These are phyloP conservation scores for Notodonta ziczac DNA, from an alignment of 2,888 invertebrate genomes.

Conservation along the genomic window DNA sequence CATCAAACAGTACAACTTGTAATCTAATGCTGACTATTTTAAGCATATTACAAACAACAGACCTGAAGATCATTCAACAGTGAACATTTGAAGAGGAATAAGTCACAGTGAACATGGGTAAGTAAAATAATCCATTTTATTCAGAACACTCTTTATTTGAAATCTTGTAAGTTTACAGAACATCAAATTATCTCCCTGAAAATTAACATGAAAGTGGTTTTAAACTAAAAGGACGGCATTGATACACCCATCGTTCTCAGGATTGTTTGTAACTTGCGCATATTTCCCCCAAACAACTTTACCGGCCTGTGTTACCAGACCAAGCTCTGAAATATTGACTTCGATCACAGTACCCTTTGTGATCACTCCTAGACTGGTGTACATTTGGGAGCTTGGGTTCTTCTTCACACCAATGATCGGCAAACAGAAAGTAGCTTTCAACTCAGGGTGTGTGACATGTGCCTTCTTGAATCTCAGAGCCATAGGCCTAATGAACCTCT, in stretches of 20 bases:
- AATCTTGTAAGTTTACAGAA: background rate
- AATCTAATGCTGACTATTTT: no score
- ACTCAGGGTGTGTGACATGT: conserved; percentile 99
- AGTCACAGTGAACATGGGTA: background rate
- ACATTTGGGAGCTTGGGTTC: conserved; percentile 98
- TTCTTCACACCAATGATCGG: conserved; percentile 99
- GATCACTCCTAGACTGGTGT: conserved; percentile 98
- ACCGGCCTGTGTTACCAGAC: conserved; percentile 98
- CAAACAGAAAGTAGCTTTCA: conserved; percentile 98
- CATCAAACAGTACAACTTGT: no score
- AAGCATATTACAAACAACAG: no score
- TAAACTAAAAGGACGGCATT: conserved; percentile 98
- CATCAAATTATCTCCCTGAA: no score
- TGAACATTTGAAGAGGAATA: background rate
- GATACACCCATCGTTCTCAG: conserved; percentile 99
- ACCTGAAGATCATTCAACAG: no score
- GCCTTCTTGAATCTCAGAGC: conserved; percentile 97
- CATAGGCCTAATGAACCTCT: conserved; percentile 99
- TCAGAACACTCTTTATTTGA: background rate
- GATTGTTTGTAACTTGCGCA: conserved; percentile 99
- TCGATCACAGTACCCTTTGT: conserved; percentile 99
- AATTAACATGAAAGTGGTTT: conserved; percentile 36
- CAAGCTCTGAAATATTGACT: conserved; percentile 99
- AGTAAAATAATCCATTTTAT: background rate
- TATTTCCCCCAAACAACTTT: conserved; percentile 99